Evolutionary conservation across 2,888 invertebrate species (phyloP), one percentile per base, ranked within the genome.

Genomic region (Chaetogeoica ovagalla): DNA sequence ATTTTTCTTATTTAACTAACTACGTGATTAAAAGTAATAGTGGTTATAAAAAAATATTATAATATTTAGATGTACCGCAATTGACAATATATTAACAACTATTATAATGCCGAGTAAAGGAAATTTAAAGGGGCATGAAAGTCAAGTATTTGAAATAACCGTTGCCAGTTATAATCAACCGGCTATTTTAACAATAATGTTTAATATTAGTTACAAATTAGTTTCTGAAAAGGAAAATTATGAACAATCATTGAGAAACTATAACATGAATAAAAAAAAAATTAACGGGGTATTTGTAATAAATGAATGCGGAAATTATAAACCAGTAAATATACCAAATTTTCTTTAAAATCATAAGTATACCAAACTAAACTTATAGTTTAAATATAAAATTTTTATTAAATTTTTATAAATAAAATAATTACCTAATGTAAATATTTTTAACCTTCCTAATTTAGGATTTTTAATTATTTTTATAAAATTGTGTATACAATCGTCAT

Each of bases 111-210:
- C 79, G 1, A 3, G 8, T 43, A 62, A 55, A 57, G 79, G 79
- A 65, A 43, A 43, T 63, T 63, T 79, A 63, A 71, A 70, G 55
- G 39, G 43, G 57, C 15, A 30, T 15, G n/a, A 9, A 19, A 55
- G 23, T 63, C 62, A 79, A 79, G 39, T 79, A 63, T 79, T 79
- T 71, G 63, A 63, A 63, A 39, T 71, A 57, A 55, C 69, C 0
- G 15, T 79, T 15, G 65, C 30, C 19, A 79, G 79, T 63, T 43
- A 65, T 43, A 19, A 43, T 15, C 63, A 79, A 63, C 79, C 79
- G n/a, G 71, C 70, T 15, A 43, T 70, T 17, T 63, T 79, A 63
- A 79, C 79, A 57, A 63, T 71, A 63, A 79, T 79, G 79, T 37
- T 79, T 13, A 65, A 79, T 43, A 13, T 79, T 9, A 63, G n/a